These are phyloP conservation scores for Eupithecia vulgata DNA, from an alignment of 2,888 invertebrate genomes.

Conservation along the genomic window DNA sequence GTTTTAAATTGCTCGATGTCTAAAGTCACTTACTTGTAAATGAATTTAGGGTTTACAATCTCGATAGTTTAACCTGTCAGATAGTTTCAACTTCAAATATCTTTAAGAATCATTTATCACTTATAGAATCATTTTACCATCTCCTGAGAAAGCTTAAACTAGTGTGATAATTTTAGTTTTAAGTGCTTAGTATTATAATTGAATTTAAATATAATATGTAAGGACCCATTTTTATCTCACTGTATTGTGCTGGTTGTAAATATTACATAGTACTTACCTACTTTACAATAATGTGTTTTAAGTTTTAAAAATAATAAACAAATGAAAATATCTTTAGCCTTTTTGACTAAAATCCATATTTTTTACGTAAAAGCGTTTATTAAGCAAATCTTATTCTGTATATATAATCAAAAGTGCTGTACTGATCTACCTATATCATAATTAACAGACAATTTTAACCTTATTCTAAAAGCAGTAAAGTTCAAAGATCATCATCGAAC, in stretches of 20 bases:
- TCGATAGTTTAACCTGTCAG: too few species aligned
- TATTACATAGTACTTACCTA: slow-evolving; percentile 10
- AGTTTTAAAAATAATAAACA: not conserved
- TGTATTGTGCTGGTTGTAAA: slow-evolving; percentile 21
- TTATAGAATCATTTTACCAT: not conserved
- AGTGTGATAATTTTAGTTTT: not conserved
- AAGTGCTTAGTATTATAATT: not conserved
- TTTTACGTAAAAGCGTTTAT: not conserved
- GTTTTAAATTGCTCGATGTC: too few species aligned
- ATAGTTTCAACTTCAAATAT: too few species aligned
- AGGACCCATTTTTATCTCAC: not conserved
- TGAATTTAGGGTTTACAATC: too few species aligned
- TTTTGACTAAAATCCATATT: not conserved
- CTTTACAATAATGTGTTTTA: slow-evolving; percentile 6
- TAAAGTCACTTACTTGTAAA: too few species aligned
- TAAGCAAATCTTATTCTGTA: not conserved
- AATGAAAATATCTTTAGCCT: not conserved
- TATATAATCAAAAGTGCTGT: not conserved
- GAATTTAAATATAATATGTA: not conserved
- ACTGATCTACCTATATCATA: not conserved
- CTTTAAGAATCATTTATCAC: too few species aligned
- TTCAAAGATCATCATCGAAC: slow-evolving; percentile 41
- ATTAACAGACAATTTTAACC: not conserved
- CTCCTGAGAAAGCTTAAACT: not conserved
- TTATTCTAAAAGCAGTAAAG: slow-evolving; percentile 3